Percentiles rank a stretch among this genome's conserved stretches.
These are phyloP conservation scores for Drosophila engyochracea DNA, from an alignment of 2,888 invertebrate genomes.

Conservation along the genomic window DNA sequence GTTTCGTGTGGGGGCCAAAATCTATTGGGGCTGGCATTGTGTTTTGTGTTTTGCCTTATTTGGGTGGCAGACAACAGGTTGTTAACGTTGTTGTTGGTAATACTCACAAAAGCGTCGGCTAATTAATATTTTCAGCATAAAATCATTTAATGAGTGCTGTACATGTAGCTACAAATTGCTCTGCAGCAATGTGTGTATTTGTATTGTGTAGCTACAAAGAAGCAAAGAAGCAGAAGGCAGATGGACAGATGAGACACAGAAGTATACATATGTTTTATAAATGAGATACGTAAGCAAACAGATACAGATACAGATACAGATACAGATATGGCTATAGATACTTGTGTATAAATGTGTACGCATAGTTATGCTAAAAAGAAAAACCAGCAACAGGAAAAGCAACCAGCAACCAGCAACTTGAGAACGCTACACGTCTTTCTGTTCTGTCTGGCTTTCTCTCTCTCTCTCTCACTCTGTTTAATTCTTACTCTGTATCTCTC, in stretches of 20 bases:
- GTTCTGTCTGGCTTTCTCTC: conserved; percentile 1
- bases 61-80: conserved; percentile 32
- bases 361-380: conserved; percentile 48
- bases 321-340: conserved; percentile 16
- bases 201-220: neutral
- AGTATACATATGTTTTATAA: conserved; percentile 43
- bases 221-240: conserved; percentile 1
- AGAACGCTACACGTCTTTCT: conserved; percentile 32
- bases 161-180: conserved; percentile 61
- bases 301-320: neutral
- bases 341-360: conserved; percentile 29
- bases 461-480: neutral
- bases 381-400: conserved; percentile 60
- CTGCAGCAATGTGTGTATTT: neutral
- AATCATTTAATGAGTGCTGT: conserved; percentile 57
- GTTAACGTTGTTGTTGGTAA: conserved; percentile 7
- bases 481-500: no score
- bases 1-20: conserved; percentile 2
- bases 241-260: conserved; percentile 27
- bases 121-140: conserved; percentile 73
- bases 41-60: conserved; percentile 9
- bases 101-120: conserved; percentile 40
- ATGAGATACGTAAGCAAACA: conserved; percentile 30
- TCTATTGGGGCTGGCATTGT: neutral
- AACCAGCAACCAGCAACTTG: conserved; percentile 33